Evolutionary conservation across 2,888 invertebrate species (phyloP).

Genomic region (Mayetiola destructor): DNA sequence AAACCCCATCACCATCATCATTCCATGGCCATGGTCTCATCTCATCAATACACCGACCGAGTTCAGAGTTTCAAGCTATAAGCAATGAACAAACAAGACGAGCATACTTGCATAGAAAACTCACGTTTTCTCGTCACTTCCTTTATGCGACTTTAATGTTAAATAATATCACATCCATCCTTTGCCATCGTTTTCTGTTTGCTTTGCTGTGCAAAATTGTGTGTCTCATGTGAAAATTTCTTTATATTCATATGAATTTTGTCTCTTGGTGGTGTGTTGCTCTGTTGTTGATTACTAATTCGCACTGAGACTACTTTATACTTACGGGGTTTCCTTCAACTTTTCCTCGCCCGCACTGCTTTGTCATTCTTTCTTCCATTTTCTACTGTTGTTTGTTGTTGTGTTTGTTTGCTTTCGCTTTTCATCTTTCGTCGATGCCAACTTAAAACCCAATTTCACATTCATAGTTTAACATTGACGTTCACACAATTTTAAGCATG

Average conservation of each 20-base stretch:
- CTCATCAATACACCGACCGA: too few species aligned
- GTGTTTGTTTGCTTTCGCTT: neutral
- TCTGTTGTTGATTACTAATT: slow-evolving; percentile 7
- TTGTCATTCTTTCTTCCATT: too few species aligned
- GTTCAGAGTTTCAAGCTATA: too few species aligned
- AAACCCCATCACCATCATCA: neutral
- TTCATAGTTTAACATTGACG: neutral
- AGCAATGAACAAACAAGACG: neutral
- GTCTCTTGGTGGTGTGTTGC: neutral
- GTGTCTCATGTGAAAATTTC: neutral
- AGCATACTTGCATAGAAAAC: neutral
- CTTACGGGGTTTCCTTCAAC: too few species aligned
- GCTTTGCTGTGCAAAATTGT: neutral
- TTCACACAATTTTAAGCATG: neutral
- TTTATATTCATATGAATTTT: neutral
- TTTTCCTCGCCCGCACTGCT: too few species aligned
- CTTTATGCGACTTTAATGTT: slow-evolving; percentile 10
- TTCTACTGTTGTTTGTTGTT: neutral
- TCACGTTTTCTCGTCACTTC: slow-evolving; percentile 1
- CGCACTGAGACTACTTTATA: neutral
- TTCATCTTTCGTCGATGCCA: neutral
- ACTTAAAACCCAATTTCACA: neutral
- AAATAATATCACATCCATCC: slow-evolving; percentile 1
- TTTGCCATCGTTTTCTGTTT: neutral
- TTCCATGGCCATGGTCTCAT: neutral